Percentiles rank a stretch among this genome's conserved stretches.
Evolutionary conservation across 2,888 invertebrate genomes (phyloP).

Genomic region (Sylvicola cinctus): DNA sequence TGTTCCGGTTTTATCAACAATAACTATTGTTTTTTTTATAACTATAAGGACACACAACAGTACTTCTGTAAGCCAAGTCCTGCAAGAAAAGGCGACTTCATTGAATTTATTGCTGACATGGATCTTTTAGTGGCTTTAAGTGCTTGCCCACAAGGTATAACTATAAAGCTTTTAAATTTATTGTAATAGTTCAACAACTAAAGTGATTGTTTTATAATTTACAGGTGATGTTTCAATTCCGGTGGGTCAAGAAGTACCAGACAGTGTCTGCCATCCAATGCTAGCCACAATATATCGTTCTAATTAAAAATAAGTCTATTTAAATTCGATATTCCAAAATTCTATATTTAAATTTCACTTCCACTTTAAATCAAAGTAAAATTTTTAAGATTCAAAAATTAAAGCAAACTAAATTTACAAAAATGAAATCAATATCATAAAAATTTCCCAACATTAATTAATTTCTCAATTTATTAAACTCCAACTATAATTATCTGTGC

Average conservation of each 20-base stretch:
- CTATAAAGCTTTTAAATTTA: not conserved
- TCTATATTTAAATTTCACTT: too few relatives aligned
- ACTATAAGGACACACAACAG: slow-evolving; percentile 23
- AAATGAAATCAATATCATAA: too few relatives aligned
- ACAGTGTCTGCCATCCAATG: slow-evolving; percentile 22
- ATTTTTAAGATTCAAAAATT: too few relatives aligned
- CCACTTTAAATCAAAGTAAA: too few relatives aligned
- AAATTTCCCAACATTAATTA: too few relatives aligned
- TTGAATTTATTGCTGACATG: slow-evolving; percentile 31
- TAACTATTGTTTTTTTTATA: slow-evolving; percentile 3
- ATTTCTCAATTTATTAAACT: too few relatives aligned
- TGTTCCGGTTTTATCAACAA: not conserved
- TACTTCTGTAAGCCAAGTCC: slow-evolving; percentile 30
- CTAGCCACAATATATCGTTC: slow-evolving; percentile 25
- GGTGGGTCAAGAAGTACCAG: slow-evolving; percentile 23
- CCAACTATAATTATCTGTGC: too few relatives aligned
- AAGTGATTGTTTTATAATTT: not conserved
- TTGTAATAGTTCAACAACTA: not conserved
- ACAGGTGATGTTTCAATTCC: slow-evolving; percentile 25
- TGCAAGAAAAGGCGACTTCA: slow-evolving; percentile 26
- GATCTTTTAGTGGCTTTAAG: slow-evolving; percentile 26
- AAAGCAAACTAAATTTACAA: too few relatives aligned
- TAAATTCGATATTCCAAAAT: too few relatives aligned
- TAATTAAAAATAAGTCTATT: too few relatives aligned
- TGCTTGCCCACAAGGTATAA: slow-evolving; percentile 23